A percentile compares a stretch with the other conserved stretches of the same genome.
phyloP scores from a whole-genome alignment of 2,113 vertebrate species.

The Helogale parvula region DNA sequence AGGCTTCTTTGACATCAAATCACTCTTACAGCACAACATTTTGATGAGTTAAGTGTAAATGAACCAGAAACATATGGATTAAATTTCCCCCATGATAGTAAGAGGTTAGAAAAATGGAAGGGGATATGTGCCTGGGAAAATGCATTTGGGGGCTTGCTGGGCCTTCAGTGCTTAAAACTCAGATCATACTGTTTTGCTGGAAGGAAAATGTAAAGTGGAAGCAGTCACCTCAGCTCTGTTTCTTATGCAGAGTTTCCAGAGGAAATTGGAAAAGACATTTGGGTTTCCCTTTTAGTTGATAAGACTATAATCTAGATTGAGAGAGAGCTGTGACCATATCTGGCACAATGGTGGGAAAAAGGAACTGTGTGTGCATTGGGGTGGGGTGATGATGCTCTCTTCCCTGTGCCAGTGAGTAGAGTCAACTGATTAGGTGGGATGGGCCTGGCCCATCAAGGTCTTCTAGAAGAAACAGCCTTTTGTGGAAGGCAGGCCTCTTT shows the following conservation, averaged over 20 bases:
- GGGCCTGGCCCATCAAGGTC: background rate
- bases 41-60: slow-evolving; percentile 80
- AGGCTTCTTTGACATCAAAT: slow-evolving; percentile 76
- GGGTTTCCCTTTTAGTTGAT: background rate
- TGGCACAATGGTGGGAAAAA: background rate
- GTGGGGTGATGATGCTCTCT: rapidly evolving
- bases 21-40: slow-evolving; percentile 62
- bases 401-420: background rate
- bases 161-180: slow-evolving; percentile 36
- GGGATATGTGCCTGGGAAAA: slow-evolving; percentile 61
- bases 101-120: slow-evolving; percentile 75
- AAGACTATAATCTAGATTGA: background rate
- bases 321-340: background rate
- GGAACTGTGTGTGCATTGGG: background rate
- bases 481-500: background rate
- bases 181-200: slow-evolving; percentile 31
- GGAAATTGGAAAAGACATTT: slow-evolving; percentile 12
- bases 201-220: slow-evolving; percentile 23
- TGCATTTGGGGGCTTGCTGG: slow-evolving; percentile 44
- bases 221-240: background rate
- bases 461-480: background rate
- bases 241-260: background rate
- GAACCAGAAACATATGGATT: slow-evolving; percentile 80
- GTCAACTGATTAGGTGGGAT: background rate
- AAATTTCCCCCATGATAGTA: slow-evolving; percentile 74